Evolutionary conservation across 2,888 invertebrate species (phyloP).

Genomic region (Pantelozetes paolii): DNA sequence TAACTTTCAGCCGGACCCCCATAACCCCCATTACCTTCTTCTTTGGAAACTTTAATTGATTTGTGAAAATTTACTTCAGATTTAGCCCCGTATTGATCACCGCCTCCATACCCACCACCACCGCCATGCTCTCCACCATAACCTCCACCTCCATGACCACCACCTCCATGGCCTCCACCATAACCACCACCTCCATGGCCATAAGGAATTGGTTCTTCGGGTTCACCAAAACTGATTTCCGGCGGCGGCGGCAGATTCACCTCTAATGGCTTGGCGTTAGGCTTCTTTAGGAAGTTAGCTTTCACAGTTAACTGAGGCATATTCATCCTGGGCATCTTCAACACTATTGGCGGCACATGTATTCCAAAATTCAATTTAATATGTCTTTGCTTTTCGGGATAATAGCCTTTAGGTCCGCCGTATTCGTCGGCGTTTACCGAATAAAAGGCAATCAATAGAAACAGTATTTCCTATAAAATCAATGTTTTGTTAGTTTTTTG

Average conservation of each 20-base stretch:
- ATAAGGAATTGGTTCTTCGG: neutral
- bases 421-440: slow-evolving; percentile 3
- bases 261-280: slow-evolving; percentile 39
- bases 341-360: slow-evolving; percentile 40
- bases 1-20: neutral
- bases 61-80: slow-evolving; percentile 36
- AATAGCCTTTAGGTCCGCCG: slow-evolving; percentile 32
- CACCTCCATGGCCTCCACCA: slow-evolving; percentile 39
- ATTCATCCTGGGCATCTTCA: slow-evolving; percentile 37
- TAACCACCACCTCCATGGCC: slow-evolving; percentile 13
- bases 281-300: slow-evolving; percentile 39
- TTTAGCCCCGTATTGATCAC: slow-evolving; percentile 6
- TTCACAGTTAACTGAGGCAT: slow-evolving; percentile 41
- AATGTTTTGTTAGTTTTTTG: neutral
- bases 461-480: neutral
- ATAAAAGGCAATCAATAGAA: neutral
- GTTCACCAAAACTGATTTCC: slow-evolving; percentile 37
- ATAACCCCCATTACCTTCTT: neutral
- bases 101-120: neutral
- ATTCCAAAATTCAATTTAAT: slow-evolving; percentile 36
- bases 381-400: slow-evolving; percentile 25
- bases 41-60: slow-evolving; percentile 30
- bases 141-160: slow-evolving; percentile 29
- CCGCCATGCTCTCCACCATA: slow-evolving; percentile 23
- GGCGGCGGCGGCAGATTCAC: slow-evolving; percentile 40